phyloP scores from a whole-genome alignment of 2,797 vertebrate genomes.

The Paramormyrops hopkinsi region DNA sequence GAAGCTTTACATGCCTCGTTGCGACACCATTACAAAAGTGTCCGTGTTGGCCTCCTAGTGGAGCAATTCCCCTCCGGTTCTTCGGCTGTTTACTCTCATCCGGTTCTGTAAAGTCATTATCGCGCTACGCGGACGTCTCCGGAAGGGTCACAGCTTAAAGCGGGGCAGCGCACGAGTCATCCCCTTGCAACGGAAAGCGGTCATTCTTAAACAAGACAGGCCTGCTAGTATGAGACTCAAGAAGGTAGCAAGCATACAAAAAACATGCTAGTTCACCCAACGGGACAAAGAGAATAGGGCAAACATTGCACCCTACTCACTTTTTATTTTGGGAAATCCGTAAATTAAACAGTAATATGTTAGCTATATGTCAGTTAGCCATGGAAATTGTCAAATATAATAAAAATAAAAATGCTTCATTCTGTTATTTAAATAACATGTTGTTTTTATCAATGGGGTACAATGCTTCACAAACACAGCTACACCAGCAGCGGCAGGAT shows the following conservation, averaged over 20 bases:
- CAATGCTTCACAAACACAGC: not conserved
- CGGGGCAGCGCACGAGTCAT: not conserved
- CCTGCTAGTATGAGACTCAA: not conserved
- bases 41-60: not conserved
- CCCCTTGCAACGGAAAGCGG: not conserved
- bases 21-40: not conserved
- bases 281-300: not conserved
- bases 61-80: not conserved
- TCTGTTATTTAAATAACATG: not conserved
- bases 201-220: not conserved
- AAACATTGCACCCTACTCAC: not conserved
- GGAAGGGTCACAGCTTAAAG: not conserved
- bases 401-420: not conserved
- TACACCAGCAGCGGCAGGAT: not conserved
- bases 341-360: not conserved
- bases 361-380: not conserved
- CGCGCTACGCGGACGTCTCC: not conserved
- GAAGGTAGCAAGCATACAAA: not conserved
- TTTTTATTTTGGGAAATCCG: not conserved
- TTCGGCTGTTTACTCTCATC: not conserved
- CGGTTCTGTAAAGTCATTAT: not conserved
- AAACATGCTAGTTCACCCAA: not conserved
- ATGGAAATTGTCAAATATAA: not conserved
- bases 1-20: not conserved
- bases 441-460: not conserved